Base-by-base conservation (phyloP, 2,113 vertebrate genomes). In the Terrapene triunguis region DNA sequence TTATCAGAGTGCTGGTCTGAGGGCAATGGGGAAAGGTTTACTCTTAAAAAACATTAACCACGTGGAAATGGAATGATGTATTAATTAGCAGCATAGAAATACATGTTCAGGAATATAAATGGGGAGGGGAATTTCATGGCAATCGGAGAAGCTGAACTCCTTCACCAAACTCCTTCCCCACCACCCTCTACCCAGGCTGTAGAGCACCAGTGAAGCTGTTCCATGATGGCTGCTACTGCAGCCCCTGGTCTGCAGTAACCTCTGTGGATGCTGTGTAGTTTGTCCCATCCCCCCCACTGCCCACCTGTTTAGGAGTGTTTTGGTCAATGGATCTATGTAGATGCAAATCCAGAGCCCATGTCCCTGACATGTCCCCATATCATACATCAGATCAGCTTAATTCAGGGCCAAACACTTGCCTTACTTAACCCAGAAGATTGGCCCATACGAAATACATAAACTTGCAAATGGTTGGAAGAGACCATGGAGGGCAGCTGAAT, bases 71-170 rank as follows among this genome's bases (percentile, higher is more conserved):
- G 76, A 86, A 17, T 86, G 88, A 29, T 92, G 1, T 27, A 7
- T 16, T 86, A 80, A 53, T 92, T 7, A 82, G 50, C 21, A 83
- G 27, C 27, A 92, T 92, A 89, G 93, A 92, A 93, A 88, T 94
- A 51, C 8, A 53, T 88, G 38, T 35, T 93, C 8, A 84, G 62
- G 35, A 92, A 25, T 57, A 92, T 2, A 2, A 80, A 93, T 91
- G 62, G 19, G 29, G 47, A 62, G 53, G 48, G 1, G n/a, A 88
- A 47, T 85, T 35, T 51, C 25, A 16, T 54, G 54, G 13, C 57
- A 69, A 84, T 90, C 62, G 84, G 59, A 19, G 10, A 85, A 62
- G 27, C 65, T 89, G 76, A 16, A 2, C 80, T 94, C 32, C 87
- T 93, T 95, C 38, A 84, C 7, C 35, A 81, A 62, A 42, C 22